A percentile compares a stretch with the other conserved stretches of the same genome.
phyloP scores from a whole-genome alignment of 2,113 vertebrate species.

The Thermophis baileyi region DNA sequence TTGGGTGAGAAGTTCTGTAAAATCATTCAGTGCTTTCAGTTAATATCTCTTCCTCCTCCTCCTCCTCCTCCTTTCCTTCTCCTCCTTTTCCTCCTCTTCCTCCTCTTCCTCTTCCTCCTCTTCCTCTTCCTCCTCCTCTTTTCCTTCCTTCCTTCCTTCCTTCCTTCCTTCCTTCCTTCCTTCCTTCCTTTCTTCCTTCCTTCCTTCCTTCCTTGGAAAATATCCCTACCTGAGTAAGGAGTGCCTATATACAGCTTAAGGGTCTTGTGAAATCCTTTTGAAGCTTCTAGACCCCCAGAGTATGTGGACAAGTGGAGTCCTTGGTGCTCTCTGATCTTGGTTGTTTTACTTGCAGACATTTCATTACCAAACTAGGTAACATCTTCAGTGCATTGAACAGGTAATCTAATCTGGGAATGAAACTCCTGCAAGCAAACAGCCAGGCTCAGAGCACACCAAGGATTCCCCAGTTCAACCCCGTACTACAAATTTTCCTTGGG shows the following conservation, averaged over 20 bases:
- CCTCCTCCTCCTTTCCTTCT: not conserved
- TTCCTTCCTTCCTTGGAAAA: not conserved
- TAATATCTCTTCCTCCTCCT: not conserved
- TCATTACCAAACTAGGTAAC: not conserved
- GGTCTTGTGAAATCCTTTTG: not conserved
- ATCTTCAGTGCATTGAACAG: not conserved
- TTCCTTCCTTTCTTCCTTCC: not conserved
- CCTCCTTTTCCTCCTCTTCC: not conserved
- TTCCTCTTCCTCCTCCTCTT: not conserved
- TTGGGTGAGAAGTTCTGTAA: not conserved
- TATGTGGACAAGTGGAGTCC: not conserved
- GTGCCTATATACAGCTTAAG: not conserved
- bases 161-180: not conserved
- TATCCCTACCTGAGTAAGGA: not conserved
- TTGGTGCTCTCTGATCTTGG: too few relatives aligned
- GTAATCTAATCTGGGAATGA: not conserved
- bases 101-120: not conserved
- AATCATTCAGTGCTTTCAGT: not conserved
- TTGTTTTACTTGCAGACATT: not conserved
- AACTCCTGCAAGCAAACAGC: not conserved
- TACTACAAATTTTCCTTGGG: not conserved
- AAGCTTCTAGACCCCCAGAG: not conserved
- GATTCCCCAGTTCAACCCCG: not conserved
- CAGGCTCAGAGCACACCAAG: not conserved
- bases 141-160: not conserved